Conservation (phyloP, 2,113 vertebrate species). For the Burhinus oedicnemus region DNA sequence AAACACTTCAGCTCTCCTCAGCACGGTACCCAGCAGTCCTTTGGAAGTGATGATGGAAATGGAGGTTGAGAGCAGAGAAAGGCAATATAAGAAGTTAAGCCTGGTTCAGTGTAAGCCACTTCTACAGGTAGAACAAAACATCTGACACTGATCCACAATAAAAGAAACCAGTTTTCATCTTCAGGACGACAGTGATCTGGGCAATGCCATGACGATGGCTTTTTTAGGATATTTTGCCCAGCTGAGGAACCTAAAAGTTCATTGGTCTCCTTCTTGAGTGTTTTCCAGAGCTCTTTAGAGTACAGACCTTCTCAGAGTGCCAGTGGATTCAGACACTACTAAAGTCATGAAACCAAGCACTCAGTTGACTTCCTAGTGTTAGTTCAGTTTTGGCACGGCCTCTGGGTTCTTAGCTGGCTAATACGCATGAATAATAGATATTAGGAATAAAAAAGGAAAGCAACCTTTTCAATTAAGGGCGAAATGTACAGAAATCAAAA, state of each 20-base stretch:
- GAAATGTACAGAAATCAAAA: constrained; percentile 32
- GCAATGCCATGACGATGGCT: not conserved
- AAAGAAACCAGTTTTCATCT: not conserved
- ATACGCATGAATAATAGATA: not conserved
- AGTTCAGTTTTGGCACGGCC: not conserved
- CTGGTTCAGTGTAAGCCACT: not conserved
- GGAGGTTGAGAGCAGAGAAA: not conserved
- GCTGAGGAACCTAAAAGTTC: not conserved
- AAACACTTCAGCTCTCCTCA: not conserved
- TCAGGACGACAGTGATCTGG: not conserved
- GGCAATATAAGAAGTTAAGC: not conserved
- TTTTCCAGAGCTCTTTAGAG: not conserved
- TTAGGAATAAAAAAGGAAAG: not conserved
- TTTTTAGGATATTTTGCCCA: not conserved
- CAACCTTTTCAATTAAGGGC: not conserved
- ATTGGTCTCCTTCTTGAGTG: not conserved
- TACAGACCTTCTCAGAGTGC: not conserved
- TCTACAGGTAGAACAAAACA: not conserved
- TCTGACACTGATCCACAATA: not conserved
- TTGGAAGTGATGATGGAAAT: not conserved
- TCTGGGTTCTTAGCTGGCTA: not conserved
- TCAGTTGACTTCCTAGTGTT: not conserved
- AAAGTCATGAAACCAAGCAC: not conserved
- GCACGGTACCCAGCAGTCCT: not conserved
- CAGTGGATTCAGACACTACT: not conserved